Evolutionary conservation across 2,797 vertebrate species (phyloP).

Genomic region (Girardinus metallicus): DNA sequence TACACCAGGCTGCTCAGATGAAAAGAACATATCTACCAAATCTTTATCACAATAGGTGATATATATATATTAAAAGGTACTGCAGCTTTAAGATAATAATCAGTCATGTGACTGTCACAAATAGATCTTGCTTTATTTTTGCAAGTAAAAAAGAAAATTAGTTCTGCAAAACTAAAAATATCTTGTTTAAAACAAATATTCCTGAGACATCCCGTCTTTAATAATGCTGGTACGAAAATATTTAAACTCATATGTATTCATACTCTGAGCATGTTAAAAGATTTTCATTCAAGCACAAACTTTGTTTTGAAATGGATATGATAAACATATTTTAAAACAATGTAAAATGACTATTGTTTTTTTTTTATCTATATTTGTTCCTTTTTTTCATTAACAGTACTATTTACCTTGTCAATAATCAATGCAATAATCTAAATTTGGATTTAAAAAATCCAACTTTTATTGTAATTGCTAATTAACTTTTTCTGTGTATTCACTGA

Average conservation of each 20-base stretch:
- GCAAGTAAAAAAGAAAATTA: conserved; percentile 18
- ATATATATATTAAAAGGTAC: conserved; percentile 76
- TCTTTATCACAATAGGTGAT: conserved; percentile 57
- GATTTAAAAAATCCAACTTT: no score
- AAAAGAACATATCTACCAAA: conserved; percentile 77
- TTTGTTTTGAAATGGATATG: background rate
- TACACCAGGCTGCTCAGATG: conserved; percentile 77
- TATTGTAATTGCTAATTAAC: background rate
- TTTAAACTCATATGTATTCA: background rate
- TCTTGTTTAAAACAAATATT: background rate
- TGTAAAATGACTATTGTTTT: background rate
- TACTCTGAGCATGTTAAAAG: background rate
- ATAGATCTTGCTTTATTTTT: conserved; percentile 32
- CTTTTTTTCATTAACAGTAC: background rate
- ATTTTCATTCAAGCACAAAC: background rate
- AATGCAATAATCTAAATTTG: background rate
- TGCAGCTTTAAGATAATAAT: conserved; percentile 66
- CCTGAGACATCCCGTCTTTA: background rate
- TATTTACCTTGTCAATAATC: background rate
- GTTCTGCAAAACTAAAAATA: background rate
- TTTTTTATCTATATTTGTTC: background rate
- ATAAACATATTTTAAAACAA: background rate
- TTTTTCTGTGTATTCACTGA: background rate
- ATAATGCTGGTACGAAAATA: background rate
- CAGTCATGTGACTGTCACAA: conserved; percentile 40